phyloP scores from a whole-genome alignment of 2,888 invertebrate genomes.

The Idaea aversata region DNA sequence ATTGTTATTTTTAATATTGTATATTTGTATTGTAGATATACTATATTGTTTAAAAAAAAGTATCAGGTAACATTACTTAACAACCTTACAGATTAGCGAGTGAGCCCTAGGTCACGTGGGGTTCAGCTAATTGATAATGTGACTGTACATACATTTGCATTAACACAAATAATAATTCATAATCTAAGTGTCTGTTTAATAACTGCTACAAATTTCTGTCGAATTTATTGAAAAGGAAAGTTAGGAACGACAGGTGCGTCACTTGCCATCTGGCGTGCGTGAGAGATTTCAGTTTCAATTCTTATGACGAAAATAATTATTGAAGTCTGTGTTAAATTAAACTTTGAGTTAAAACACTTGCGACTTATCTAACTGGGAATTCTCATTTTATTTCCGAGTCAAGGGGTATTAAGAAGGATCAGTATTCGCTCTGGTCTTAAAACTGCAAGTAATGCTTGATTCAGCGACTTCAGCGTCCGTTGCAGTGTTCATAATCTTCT shows the following conservation, averaged over 20 bases:
- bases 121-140: no score
- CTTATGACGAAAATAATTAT: constrained; percentile 47
- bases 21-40: no score
- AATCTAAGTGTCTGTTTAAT: constrained; percentile 30
- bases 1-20: no score
- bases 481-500: constrained; percentile 37
- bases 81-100: no score
- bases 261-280: constrained; percentile 47
- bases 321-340: constrained; percentile 38
- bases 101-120: no score
- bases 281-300: constrained; percentile 43
- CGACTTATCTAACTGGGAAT: constrained; percentile 32
- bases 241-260: constrained; percentile 53
- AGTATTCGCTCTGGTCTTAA: constrained; percentile 35
- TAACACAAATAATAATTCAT: constrained; percentile 27
- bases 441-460: constrained; percentile 41
- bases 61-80: no score
- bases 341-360: constrained; percentile 30
- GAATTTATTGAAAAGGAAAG: constrained; percentile 66
- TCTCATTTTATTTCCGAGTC: constrained; percentile 30
- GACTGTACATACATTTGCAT: no score
- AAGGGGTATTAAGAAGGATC: constrained; percentile 26
- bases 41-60: no score
- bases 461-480: constrained; percentile 41
- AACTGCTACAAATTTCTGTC: constrained; percentile 35